A percentile compares a stretch with the other conserved stretches of the same genome.
These are phyloP conservation scores for Dysdera silvatica DNA, from an alignment of 1,140 invertebrate genomes.

Conservation along the genomic window DNA sequence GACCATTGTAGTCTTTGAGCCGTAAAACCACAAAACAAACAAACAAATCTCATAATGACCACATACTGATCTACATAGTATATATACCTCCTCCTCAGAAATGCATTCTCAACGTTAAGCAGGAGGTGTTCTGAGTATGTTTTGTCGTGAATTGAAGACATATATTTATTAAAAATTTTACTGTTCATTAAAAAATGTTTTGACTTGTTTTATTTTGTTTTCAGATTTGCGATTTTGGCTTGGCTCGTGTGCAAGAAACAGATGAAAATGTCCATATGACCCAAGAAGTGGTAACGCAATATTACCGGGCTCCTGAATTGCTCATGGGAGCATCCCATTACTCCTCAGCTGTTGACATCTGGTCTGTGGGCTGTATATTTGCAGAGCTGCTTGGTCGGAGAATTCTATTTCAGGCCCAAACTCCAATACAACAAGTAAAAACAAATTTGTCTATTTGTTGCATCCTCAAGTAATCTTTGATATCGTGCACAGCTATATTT, in stretches of 20 bases:
- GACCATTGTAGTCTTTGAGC: too few species aligned
- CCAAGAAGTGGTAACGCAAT: constrained; percentile 97
- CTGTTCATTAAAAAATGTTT: neutral
- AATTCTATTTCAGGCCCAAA: constrained; percentile 95
- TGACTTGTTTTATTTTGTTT: constrained; percentile 7
- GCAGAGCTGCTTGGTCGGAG: constrained; percentile 87
- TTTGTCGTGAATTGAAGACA: too few species aligned
- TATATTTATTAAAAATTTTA: too few species aligned
- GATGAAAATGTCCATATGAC: constrained; percentile 92
- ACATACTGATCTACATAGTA: too few species aligned
- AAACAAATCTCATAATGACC: too few species aligned
- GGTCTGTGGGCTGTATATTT: constrained; percentile 99
- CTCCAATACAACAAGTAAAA: constrained; percentile 82
- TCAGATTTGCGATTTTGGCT: constrained; percentile 94
- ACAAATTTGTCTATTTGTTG: neutral
- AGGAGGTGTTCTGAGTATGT: too few species aligned
- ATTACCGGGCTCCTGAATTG: constrained; percentile 97
- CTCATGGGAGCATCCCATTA: constrained; percentile 97
- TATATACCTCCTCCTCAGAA: too few species aligned
- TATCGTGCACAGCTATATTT: neutral
- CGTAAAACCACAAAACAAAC: too few species aligned
- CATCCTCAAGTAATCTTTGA: too few species aligned
- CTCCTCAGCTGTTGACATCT: constrained; percentile 91
- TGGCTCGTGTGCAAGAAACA: constrained; percentile 88
- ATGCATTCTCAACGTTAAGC: too few species aligned